These are phyloP conservation scores for Halocaridina rubra DNA, from an alignment of 2,888 invertebrate genomes.

Conservation along the genomic window DNA sequence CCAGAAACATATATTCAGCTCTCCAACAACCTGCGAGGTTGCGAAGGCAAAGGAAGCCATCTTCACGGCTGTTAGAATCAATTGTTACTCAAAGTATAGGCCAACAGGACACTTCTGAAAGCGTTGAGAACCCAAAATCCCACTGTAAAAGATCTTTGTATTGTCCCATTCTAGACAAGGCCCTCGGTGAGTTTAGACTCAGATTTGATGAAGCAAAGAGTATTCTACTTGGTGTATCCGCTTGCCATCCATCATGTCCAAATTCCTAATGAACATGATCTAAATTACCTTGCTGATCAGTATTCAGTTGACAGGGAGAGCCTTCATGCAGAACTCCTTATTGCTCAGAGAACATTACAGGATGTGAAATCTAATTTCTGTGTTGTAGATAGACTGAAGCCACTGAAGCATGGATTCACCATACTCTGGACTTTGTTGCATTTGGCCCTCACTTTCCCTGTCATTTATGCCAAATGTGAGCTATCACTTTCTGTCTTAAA, in stretches of 20 bases:
- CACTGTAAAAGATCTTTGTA: background rate
- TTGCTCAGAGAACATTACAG: background rate
- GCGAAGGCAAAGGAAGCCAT: background rate
- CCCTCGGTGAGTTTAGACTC: background rate
- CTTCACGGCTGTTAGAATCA: background rate
- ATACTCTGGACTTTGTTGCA: background rate
- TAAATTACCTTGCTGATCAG: background rate
- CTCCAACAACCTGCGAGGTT: too few relatives aligned
- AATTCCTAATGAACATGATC: background rate
- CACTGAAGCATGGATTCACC: background rate
- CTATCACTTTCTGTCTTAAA: background rate
- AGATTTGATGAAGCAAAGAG: background rate
- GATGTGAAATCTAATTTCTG: background rate
- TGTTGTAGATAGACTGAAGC: background rate
- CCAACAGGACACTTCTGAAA: background rate
- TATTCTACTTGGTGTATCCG: background rate
- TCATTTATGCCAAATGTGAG: too few relatives aligned
- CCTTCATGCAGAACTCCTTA: background rate
- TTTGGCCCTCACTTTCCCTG: too few relatives aligned
- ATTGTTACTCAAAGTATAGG: background rate
- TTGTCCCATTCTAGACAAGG: background rate
- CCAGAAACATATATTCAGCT: too few relatives aligned
- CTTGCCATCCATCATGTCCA: background rate
- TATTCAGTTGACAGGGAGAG: background rate
- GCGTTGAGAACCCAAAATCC: background rate